Evolutionary conservation across 2,888 invertebrate genomes (phyloP), one percentile per base, ranked within the genome.

Genomic region (Nomada lathburiana): DNA sequence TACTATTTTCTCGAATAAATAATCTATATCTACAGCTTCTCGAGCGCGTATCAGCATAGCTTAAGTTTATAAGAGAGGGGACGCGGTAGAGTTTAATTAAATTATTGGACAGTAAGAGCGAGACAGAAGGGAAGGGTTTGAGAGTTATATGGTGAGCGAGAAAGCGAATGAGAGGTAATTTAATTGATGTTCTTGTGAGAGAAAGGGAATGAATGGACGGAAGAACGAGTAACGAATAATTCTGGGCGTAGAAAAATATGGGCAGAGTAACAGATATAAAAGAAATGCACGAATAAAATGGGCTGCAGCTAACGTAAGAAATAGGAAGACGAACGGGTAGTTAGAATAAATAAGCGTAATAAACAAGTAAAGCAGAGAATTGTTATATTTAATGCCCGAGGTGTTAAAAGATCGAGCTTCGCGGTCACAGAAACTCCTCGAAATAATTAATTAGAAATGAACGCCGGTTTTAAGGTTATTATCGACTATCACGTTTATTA

Each of bases 1-100:
- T 86, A 82, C 78, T 89, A 90, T 88, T 88, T 89, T 89, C 87
- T 82, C 80, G 74, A 59, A 73, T 83, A 77, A 78, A 83, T 83
- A 57, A 20, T 76, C 57, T 84, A 84, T 83, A 83, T 84, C 79
- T 69, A 82, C 74, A 82, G 77, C 83, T 87, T 86, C 68, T 85
- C 86, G 87, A 68, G 80, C 80, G 83, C 82, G 81, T 84, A 72
- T 80, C 82, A 65, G 73, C 63, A 78, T 85, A 88, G 82, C 78
- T 88, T 89, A 88, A 86, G 88, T 89, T 87, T 83, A 80, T 82
- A 77, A 82, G 73, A 63, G 50, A 26, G 59, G 47, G 55, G 18
- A 55, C 16, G 23, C 23, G 55, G 53, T 76, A 52, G 52, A 20
- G 62, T 71, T 65, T 65, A 47, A 73, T 73, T 57, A 57, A 55